phyloP scores from a whole-genome alignment of 1,140 invertebrate species.

The Eueides isabella region DNA sequence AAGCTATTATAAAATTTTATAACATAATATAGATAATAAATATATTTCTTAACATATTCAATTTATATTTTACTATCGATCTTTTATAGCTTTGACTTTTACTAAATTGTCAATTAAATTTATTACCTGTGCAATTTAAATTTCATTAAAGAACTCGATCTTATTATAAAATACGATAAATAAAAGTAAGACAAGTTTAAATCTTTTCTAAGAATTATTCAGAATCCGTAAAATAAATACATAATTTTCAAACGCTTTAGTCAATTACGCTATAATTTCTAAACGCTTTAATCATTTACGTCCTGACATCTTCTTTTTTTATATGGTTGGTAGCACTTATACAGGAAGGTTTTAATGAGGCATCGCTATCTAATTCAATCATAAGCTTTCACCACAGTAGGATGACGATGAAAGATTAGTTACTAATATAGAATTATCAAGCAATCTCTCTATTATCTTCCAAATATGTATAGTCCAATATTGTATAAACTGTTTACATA shows the following conservation, averaged over 20 bases:
- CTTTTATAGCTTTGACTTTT: constrained; percentile 4
- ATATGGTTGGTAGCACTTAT: not conserved
- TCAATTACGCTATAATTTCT: not conserved
- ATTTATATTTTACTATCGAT: not conserved
- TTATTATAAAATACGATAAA: too few relatives aligned
- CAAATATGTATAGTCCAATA: too few relatives aligned
- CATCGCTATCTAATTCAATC: not conserved
- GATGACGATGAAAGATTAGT: too few relatives aligned
- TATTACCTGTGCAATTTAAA: not conserved
- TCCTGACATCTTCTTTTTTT: not conserved
- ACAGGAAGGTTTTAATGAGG: not conserved
- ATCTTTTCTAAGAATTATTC: too few relatives aligned
- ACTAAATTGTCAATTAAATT: not conserved
- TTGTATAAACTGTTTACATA: too few relatives aligned
- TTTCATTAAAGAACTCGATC: not conserved
- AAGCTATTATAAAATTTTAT: not conserved
- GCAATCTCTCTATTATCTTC: too few relatives aligned
- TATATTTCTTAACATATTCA: not conserved
- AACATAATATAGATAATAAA: not conserved
- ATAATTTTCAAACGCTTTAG: not conserved
- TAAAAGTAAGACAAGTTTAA: too few relatives aligned
- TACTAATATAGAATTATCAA: too few relatives aligned
- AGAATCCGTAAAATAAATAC: not conserved
- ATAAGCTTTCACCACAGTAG: too few relatives aligned
- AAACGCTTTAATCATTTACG: not conserved